Evolutionary conservation across 2,888 invertebrate species (phyloP), one percentile per base, ranked within the genome.

Genomic region (Cephus runcator): DNA sequence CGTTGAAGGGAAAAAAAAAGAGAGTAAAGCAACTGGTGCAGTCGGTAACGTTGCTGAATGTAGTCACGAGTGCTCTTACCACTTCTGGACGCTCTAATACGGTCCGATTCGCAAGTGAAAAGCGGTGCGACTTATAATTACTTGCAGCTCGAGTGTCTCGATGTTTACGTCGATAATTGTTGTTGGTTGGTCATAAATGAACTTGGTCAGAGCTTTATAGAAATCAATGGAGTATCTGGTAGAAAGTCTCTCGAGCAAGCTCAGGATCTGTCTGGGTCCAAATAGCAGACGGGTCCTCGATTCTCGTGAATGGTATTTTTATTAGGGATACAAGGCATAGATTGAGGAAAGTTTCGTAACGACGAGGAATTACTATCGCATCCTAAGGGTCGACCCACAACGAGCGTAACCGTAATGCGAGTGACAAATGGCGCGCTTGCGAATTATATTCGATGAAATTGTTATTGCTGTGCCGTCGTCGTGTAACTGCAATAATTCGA

Each of bases 11-110:
- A 87, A 89, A 90, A 89, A 89, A 34, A 11, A 88, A 89, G 89
- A 90, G 88, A 89, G 87, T 88, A 88, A 90, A 90, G 87, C 87
- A 85, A 83, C 81, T 77, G 76, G 56, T 56, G 56, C 56, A 56
- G 56, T 23, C 56, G 23, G 56, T 1, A 56, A 56, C 56, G 56
- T 56, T 23, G 23, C 56, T 56, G 56, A 56, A 56, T 56, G 23
- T 56, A 56, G 23, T 56, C 56, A 56, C 56, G 56, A 56, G 56
- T 15, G 9, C 56, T 56, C 56, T 56, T 9, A 23, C 56, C 23
- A 23, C 56, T 56, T 56, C 56, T 23, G 56, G 23, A 56, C 23
- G 56, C 6, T 6, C 56, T 23, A 56, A 56, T 56, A 56, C 56
- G 56, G 56, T 56, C 56, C 56, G 23, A 56, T 56, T 56, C 56